Evolutionary conservation across 2,888 invertebrate genomes (phyloP), one percentile per base, ranked within the genome.

Genomic region (Callyntrura sp.): DNA sequence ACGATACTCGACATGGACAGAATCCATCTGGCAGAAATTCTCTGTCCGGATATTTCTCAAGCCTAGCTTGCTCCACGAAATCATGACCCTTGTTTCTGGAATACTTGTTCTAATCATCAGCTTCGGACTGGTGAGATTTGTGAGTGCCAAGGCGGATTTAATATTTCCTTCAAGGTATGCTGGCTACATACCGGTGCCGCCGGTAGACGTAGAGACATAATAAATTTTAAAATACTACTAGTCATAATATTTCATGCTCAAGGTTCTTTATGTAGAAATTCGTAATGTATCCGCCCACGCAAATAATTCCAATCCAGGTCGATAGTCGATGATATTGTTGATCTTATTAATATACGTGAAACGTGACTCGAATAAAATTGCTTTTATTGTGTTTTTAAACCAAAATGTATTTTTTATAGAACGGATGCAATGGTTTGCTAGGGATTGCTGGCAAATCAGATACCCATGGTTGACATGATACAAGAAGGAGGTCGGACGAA

Each of bases 1-100:
- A 14, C 92, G 95, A 93, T 98, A 97, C 94, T 98, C 98, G 4
- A 96, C 98, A 12, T 98, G 98, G 98, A 96, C 98, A 23, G 98
- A 98, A 95, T 98, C 98, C 0, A 96, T 97, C 62, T 98, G 98
- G 98, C 95, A 95, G 86, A 95, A 96, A 85, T 95, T 97, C 93
- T 96, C 95, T 93, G 96, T 97, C 90, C 96, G 97, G 91, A 96
- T 98, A 95, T 98, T 98, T 94, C 95, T 98, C 88, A 95, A 96
- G 93, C 97, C 98, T 76, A 95, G 97, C 12, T 94, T 94, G 28
- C 35, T 81, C 11, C 95, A 95, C 65, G 96, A 96, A 94, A 94
- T 95, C 60, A 94, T 95, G 88, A 96, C 95, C 1, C 94, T 96
- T 57, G 94, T 95, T n/a, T 93, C 95, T 12, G 96, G 96, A 12